Conservation (phyloP, 2,113 vertebrate species). For the Malurus elegans region DNA sequence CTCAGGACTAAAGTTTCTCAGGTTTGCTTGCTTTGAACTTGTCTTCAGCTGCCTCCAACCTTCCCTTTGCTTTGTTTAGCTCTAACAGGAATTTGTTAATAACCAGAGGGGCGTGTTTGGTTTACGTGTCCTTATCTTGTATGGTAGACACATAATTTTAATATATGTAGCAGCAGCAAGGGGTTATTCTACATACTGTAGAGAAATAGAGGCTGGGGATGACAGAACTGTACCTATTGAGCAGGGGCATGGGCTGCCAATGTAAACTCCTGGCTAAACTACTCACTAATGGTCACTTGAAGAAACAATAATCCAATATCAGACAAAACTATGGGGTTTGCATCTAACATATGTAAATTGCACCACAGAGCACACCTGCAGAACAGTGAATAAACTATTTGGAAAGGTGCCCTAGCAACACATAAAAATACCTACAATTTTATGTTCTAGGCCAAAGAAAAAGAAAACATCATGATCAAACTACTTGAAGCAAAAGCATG, state of each 20-base stretch:
- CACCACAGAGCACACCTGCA: neutral
- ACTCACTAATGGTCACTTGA: neutral
- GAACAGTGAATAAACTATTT: neutral
- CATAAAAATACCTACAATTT: neutral
- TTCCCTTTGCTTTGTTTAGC: neutral
- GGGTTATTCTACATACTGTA: accelerated
- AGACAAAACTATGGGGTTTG: neutral
- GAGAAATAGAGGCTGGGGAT: neutral
- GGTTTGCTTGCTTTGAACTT: neutral
- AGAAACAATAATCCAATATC: neutral
- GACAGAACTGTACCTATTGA: neutral
- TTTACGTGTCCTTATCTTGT: neutral
- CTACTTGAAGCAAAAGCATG: neutral
- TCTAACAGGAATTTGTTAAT: neutral
- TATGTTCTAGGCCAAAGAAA: neutral
- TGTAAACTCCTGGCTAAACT: neutral
- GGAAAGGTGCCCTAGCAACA: neutral
- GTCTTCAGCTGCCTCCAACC: neutral
- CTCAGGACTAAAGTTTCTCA: neutral
- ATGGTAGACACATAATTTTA: neutral
- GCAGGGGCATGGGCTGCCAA: neutral
- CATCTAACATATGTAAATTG: neutral
- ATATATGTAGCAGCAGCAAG: neutral
- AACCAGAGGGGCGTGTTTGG: no score
- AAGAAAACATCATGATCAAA: neutral